Conservation (phyloP, 2,113 vertebrate species). For the Litocranius walleri region DNA sequence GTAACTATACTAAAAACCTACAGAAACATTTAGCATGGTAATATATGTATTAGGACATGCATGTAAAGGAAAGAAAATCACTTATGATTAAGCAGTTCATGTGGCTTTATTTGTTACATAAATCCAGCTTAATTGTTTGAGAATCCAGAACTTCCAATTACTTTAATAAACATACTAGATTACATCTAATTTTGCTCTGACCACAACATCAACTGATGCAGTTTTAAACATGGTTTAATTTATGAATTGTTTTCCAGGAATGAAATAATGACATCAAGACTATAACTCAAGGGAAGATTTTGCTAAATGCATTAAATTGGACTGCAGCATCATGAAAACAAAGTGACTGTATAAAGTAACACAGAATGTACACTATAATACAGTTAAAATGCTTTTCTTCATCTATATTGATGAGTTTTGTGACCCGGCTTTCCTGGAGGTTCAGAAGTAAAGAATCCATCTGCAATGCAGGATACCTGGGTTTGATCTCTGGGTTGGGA, state of each 20-base stretch:
- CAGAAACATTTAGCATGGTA: neutral
- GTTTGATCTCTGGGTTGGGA: neutral
- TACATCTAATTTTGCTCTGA: neutral
- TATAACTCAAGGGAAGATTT: conserved; percentile 57
- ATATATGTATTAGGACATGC: neutral
- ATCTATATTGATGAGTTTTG: neutral
- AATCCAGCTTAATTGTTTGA: conserved; percentile 60
- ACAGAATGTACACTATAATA: neutral
- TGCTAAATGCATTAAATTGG: conserved; percentile 58
- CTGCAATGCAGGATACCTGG: neutral
- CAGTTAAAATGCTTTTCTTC: conserved; percentile 35
- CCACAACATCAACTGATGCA: conserved; percentile 52
- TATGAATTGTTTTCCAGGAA: conserved; percentile 69
- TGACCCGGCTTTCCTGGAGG: neutral
- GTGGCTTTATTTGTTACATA: conserved; percentile 27
- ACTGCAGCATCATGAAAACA: conserved; percentile 35
- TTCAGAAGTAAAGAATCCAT: neutral
- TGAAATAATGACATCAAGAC: conserved; percentile 65
- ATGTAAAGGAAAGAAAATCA: neutral
- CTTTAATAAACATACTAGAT: conserved; percentile 25
- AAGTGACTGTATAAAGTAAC: conserved; percentile 49
- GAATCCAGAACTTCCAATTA: conserved; percentile 64
- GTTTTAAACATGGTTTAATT: conserved; percentile 72
- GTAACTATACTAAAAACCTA: neutral
- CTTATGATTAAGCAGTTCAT: conserved; percentile 48